These are phyloP conservation scores for Muscicapa adusta DNA, from an alignment of 2,113 vertebrate species.

Conservation along the genomic window DNA sequence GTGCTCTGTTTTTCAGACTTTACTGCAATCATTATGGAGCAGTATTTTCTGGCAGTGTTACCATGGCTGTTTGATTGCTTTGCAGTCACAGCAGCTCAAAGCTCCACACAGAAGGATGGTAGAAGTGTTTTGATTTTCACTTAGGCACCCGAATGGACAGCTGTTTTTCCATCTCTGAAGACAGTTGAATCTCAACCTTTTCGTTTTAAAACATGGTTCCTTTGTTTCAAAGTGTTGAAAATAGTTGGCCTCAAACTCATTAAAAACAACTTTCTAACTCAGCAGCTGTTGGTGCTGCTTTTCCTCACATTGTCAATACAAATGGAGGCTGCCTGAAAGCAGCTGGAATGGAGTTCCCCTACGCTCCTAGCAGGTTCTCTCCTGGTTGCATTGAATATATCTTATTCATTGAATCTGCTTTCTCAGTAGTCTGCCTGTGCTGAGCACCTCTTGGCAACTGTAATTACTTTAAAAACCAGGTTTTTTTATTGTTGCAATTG, in stretches of 20 bases:
- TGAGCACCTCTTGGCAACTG: background rate
- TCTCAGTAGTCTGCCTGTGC: background rate
- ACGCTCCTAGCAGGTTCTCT: background rate
- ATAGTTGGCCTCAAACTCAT: background rate
- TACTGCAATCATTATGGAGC: background rate
- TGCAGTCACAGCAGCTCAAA: background rate
- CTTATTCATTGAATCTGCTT: background rate
- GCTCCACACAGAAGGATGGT: background rate
- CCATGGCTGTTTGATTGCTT: background rate
- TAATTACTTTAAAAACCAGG: background rate
- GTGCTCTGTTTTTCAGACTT: background rate
- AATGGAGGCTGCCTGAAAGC: background rate
- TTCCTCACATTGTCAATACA: background rate
- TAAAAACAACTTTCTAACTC: background rate
- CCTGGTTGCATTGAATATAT: background rate
- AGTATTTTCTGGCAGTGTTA: background rate
- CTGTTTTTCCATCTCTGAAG: background rate
- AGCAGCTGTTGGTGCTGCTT: background rate
- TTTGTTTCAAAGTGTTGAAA: background rate
- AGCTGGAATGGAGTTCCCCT: background rate
- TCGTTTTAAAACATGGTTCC: background rate
- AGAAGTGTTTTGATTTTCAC: background rate
- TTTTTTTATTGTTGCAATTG: background rate
- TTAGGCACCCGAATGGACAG: rapidly evolving
- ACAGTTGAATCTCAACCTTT: background rate